These are phyloP conservation scores for Aurelia aurita DNA, from an alignment of 30 jellyfish, hydroid and myxozoan genomes.

Conservation along the genomic window DNA sequence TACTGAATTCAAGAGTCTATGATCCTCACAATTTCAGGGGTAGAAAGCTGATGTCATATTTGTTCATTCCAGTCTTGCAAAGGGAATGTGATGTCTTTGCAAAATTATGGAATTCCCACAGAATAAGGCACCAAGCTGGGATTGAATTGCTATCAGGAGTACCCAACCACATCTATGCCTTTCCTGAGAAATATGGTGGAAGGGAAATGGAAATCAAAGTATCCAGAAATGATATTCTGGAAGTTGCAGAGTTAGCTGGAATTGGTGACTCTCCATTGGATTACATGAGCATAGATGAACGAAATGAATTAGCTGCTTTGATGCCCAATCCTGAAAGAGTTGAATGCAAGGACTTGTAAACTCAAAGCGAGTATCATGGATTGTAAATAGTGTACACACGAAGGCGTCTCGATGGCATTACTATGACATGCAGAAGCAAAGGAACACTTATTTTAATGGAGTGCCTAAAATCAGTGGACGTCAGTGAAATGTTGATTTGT, in stretches of 20 bases:
- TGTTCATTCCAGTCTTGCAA: conserved; percentile 58
- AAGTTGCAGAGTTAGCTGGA: conserved; percentile 58
- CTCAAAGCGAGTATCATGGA: too few species aligned
- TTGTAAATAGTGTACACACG: too few species aligned
- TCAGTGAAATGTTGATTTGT: too few species aligned
- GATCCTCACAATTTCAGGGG: conserved; percentile 53
- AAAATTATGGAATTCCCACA: conserved; percentile 60
- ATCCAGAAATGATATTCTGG: conserved; percentile 39
- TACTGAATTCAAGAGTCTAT: conserved; percentile 22
- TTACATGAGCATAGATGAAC: conserved; percentile 17
- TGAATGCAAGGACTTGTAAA: conserved; percentile 54
- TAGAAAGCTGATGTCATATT: conserved; percentile 44
- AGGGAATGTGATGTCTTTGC: conserved; percentile 47
- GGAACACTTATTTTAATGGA: too few species aligned
- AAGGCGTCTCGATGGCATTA: too few species aligned
- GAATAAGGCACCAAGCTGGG: conserved; percentile 50
- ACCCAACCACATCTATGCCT: conserved; percentile 55
- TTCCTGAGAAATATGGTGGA: conserved; percentile 67
- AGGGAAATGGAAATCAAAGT: conserved; percentile 40
- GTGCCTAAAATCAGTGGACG: too few species aligned
- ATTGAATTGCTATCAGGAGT: conserved; percentile 53
- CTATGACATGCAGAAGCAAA: too few species aligned
- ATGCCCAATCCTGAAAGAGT: conserved; percentile 41
- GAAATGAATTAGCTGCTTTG: conserved; percentile 40
- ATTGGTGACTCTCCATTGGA: conserved; percentile 30